Evolutionary conservation across 1,140 invertebrate genomes (phyloP), one percentile per base, ranked within the genome.

Genomic region (Phortica variegata): DNA sequence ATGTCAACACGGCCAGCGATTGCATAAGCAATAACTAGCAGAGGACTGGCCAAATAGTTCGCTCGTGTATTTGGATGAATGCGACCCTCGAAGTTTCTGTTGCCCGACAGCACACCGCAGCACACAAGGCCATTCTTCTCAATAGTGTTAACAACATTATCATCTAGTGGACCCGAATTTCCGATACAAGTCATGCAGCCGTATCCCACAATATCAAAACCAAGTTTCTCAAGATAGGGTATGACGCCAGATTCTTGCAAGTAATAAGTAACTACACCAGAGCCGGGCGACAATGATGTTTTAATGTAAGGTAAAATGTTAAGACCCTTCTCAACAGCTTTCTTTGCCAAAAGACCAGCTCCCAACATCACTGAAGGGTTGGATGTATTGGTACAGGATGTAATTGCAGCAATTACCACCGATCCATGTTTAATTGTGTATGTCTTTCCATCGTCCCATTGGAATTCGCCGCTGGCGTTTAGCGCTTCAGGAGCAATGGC

Each of bases 181-280:
- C 97, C 97, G 56, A 99, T 99, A 77, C 96, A 98, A 0, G 95
- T 98, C 95, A 97, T 98, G 78, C 96, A 98, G 2, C 96, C 88
- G 71, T 95, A 97, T n/a, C 95, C 95, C 20, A 93, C 89, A 43
- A 95, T 88, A 62, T 93, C 84, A 77, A 98, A 99, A 7, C 95
- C 96, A 9, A 97, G 81, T 74, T 91, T 83, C 51, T 89, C 85
- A 32, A 99, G 77, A 65, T 86, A 89, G 0, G 91, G 88, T 17
- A 92, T 85, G 2, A 98, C 93, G 1, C 94, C 94, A 21, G 83
- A 85, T 68, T 84, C 83, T 70, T 80, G 81, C 0, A 99, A 78
- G 78, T 99, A 99, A 77, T 98, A 97, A 0, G 95, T 97, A 1
- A 98, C 96, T 0, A 99, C 96, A 9, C 95, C 95, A 53, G 92